A percentile compares a stretch with the other conserved stretches of the same genome.
Conservation (phyloP, 2,888 invertebrate genomes). For the Macrophya alboannulata region DNA sequence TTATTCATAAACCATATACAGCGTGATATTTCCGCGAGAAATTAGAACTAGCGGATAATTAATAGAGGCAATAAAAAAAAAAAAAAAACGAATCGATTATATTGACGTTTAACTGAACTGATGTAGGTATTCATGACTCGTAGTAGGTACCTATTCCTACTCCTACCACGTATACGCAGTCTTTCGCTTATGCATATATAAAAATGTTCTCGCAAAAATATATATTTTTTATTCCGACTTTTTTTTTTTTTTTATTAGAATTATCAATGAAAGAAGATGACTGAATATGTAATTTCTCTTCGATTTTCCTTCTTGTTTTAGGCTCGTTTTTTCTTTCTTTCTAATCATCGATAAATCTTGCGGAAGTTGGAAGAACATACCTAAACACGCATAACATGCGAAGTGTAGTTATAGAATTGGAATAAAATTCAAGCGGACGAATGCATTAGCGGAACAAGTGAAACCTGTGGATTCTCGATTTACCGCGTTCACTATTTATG, state of each 20-base stretch:
- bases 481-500: neutral
- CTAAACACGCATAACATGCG: neutral
- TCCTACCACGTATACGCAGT: neutral
- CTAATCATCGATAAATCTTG: neutral
- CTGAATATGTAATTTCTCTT: neutral
- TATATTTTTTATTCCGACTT: neutral
- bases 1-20: neutral
- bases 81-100: slow-evolving; percentile 15
- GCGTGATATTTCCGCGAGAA: slow-evolving; percentile 36
- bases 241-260: neutral
- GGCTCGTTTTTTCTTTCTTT: neutral
- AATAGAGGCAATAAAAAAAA: neutral
- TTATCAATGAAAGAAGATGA: neutral
- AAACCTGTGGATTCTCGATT: slow-evolving; percentile 43
- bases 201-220: neutral
- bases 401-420: neutral
- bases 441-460: slow-evolving; percentile 53
- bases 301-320: neutral
- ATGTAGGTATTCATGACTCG: neutral
- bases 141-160: neutral
- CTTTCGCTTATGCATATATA: neutral
- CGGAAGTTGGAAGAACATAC: neutral
- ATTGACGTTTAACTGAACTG: neutral
- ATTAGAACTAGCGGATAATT: slow-evolving; percentile 23
- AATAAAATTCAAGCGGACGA: slow-evolving; percentile 42